A percentile compares a stretch with the other conserved stretches of the same genome.
phyloP scores from a whole-genome alignment of 2,113 vertebrate species.

The Copsychus sechellarum region DNA sequence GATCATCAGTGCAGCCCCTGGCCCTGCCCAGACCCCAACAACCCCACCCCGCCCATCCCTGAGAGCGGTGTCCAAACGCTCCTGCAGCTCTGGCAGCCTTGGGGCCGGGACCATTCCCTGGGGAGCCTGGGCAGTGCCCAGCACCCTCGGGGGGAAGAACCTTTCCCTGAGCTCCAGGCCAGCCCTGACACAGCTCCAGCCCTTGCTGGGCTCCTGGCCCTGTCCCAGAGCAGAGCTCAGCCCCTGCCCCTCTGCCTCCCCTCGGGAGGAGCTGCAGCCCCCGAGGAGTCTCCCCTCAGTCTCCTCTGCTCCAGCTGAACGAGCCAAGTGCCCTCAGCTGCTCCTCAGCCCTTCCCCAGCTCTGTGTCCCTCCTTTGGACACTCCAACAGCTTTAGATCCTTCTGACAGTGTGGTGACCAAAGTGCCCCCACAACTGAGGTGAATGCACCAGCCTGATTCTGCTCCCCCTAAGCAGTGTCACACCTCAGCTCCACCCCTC shows the following conservation, averaged over 20 bases:
- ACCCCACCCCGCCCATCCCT: neutral
- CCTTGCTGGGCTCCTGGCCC: no score
- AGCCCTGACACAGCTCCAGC: no score
- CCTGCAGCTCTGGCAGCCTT: neutral
- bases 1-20: rapidly evolving
- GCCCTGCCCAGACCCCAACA: neutral
- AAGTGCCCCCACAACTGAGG: rapidly evolving
- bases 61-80: neutral
- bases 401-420: rapidly evolving
- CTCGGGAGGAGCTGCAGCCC: no score
- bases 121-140: no score
- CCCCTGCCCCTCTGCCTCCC: no score
- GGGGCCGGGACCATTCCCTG: no score
- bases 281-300: no score
- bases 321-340: neutral
- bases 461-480: neutral
- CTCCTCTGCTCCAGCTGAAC: neutral
- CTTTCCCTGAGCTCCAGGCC: no score
- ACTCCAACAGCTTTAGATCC: neutral
- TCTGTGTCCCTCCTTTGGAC: neutral
- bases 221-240: no score
- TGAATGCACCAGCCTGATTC: neutral
- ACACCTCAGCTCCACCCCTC: neutral
- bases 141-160: no score
- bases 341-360: neutral